Conservation (phyloP, 2,113 vertebrate genomes). For the Thalassarche chlororhynchos region DNA sequence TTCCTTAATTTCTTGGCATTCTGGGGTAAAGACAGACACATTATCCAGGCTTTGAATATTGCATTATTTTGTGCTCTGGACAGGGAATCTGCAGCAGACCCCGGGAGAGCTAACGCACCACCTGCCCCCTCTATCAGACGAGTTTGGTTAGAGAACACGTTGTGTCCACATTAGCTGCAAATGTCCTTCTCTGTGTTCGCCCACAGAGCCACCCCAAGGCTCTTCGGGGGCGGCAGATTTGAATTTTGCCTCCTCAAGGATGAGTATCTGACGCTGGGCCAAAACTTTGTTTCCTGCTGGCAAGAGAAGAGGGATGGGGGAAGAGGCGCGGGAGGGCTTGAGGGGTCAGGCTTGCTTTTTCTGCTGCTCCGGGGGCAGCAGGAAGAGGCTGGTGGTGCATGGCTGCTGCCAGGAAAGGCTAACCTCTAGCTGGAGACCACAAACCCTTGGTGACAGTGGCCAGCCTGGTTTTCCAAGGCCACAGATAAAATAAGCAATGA, state of each 20-base stretch:
- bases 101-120: background rate
- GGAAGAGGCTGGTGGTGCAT: background rate
- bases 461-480: conserved; percentile 21
- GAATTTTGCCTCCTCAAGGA: conserved; percentile 15
- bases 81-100: background rate
- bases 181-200: background rate
- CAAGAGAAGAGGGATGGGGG: background rate
- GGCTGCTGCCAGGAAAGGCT: conserved; percentile 42
- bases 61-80: background rate
- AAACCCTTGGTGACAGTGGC: conserved; percentile 27
- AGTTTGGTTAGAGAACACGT: background rate
- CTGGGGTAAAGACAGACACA: background rate
- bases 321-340: background rate
- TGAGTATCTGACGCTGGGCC: background rate
- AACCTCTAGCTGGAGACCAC: conserved; percentile 28
- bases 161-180: background rate
- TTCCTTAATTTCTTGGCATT: background rate
- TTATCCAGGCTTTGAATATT: background rate
- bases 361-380: background rate
- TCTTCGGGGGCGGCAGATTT: background rate
- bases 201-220: conserved; percentile 23
- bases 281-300: background rate
- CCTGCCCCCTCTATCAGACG: background rate
- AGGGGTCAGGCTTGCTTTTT: background rate
- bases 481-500: conserved; percentile 49